Base-by-base conservation (phyloP, 2,797 vertebrate species). In the Mus caroli region DNA sequence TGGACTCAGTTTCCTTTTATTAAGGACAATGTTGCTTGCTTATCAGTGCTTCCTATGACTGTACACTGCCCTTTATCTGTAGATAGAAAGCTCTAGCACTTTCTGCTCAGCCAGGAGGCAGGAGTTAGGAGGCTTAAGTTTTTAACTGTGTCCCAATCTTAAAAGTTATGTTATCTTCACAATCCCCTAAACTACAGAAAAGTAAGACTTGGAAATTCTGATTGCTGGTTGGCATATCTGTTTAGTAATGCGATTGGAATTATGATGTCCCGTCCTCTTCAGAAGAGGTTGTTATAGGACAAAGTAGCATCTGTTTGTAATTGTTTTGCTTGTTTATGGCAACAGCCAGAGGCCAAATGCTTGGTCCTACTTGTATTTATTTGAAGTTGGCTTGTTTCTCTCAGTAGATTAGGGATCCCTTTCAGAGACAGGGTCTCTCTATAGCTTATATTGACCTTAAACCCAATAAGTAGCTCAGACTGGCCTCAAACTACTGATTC, bases 281-380 rank as follows among this genome's bases (percentile, higher is more conserved):
- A 64, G 69, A 79, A 73, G 77, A 94, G 8, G 17, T 67, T 95
- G 52, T 50, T 79, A 31, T 75, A 80, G n/a, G 88, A 80, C 64
- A 78, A 73, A 78, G 40, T 50, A n/a, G 84, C 37, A 37, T 83
- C 67, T 82, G 24, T 90, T 78, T 95, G 50, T 90, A 82, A 73
- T 83, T 85, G 19, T 94, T 86, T 94, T 67, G 52, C 86, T 94
- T 88, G 46, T 86, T 89, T 91, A 54, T 83, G 50, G 34, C 58
- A 83, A 20, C 88, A 95, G 43, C 6, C 83, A 50, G 37, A 92
- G 50, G 54, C 76, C 77, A 94, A 75, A 64, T 40, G 37, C 56
- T 79, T 89, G 40, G 7, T 64, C 37, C 79, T 78, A 54, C 75
- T 85, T 54, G 34, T 84, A 83, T 79, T 73, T 79, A 64, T 82